These are phyloP conservation scores for Euthynnus affinis DNA, from an alignment of 2,797 vertebrate genomes.

Conservation along the genomic window DNA sequence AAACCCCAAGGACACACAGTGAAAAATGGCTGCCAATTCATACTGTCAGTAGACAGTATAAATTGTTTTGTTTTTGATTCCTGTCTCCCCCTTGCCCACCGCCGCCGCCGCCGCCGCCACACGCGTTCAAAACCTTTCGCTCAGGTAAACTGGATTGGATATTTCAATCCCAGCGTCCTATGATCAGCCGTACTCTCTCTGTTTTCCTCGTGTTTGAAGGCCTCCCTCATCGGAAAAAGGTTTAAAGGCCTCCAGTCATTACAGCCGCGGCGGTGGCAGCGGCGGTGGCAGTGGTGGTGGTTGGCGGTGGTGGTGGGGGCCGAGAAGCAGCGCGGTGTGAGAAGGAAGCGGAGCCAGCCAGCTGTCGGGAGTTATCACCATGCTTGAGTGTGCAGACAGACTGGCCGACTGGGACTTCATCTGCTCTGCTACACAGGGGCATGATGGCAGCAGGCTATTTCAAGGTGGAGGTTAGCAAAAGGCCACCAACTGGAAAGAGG, in stretches of 20 bases:
- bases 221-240: slow-evolving; percentile 30
- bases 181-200: not conserved
- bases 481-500: slow-evolving; percentile 59
- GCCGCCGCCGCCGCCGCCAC: not conserved
- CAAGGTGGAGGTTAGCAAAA: slow-evolving; percentile 69
- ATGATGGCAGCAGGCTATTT: slow-evolving; percentile 59
- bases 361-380: slow-evolving; percentile 77
- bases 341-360: slow-evolving; percentile 54
- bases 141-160: slow-evolving; percentile 1
- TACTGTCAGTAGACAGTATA: not conserved
- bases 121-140: not conserved
- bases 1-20: not conserved
- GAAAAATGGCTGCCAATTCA: slow-evolving; percentile 9
- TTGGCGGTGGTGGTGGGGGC: no score
- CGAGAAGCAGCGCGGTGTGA: slow-evolving; percentile 14
- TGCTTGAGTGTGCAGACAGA: slow-evolving; percentile 67
- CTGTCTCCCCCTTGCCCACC: not conserved
- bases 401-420: slow-evolving; percentile 68
- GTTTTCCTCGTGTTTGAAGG: not conserved
- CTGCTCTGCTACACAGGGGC: slow-evolving; percentile 62
- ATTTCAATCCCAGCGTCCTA: not conserved
- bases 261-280: slow-evolving; percentile 37
- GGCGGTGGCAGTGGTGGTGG: not conserved
- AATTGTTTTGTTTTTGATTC: not conserved
- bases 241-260: slow-evolving; percentile 54